phyloP scores from a whole-genome alignment of 2,113 vertebrate species.

The Serranochromis macrocephalus region DNA sequence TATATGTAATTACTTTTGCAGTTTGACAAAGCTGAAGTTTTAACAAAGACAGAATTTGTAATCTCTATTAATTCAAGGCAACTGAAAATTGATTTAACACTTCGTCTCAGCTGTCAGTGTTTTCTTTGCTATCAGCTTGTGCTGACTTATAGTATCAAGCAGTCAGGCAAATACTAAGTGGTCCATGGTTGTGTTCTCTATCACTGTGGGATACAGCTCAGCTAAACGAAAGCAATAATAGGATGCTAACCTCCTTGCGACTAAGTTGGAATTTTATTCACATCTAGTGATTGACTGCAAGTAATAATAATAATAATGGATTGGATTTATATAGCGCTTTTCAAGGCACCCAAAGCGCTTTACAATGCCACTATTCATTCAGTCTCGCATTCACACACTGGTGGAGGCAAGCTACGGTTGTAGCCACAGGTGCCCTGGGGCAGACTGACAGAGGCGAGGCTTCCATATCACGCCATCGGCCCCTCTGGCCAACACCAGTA shows the following conservation, averaged over 20 bases:
- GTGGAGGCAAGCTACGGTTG: too few relatives aligned
- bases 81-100: background rate
- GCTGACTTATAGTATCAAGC: background rate
- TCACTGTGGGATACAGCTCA: background rate
- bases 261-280: background rate
- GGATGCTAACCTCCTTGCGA: background rate
- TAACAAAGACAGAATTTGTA: background rate
- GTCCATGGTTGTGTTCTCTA: background rate
- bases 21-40: background rate
- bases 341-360: too few relatives aligned
- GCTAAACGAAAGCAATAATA: slow-evolving; percentile 5
- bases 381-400: too few relatives aligned
- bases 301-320: too few relatives aligned
- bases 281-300: background rate
- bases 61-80: background rate
- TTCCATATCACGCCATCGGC: too few relatives aligned
- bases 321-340: too few relatives aligned
- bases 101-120: background rate
- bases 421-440: too few relatives aligned
- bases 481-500: too few relatives aligned
- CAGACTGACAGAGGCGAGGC: too few relatives aligned
- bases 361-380: too few relatives aligned
- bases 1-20: background rate
- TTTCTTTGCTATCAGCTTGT: background rate
- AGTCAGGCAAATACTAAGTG: background rate